phyloP scores from a whole-genome alignment of 2,113 vertebrate species.

The Urocynchramus pylzowi region DNA sequence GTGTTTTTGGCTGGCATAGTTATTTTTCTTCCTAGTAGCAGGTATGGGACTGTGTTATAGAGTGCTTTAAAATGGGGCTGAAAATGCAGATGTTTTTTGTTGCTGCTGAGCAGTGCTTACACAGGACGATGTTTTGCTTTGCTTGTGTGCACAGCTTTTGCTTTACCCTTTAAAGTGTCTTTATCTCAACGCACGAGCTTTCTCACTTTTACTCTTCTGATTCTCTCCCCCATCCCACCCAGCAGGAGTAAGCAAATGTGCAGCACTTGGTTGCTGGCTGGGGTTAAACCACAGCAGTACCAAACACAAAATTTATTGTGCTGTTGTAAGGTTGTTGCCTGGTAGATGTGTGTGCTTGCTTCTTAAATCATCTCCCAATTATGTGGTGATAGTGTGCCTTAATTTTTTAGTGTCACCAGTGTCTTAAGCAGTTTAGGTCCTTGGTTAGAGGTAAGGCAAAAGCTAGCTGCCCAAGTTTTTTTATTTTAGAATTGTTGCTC shows the following conservation, averaged over 20 bases:
- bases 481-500: background rate
- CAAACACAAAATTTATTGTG: background rate
- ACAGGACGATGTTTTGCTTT: background rate
- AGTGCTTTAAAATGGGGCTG: background rate
- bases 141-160: background rate
- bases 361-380: background rate
- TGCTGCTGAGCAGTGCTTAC: background rate
- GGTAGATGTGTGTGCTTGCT: background rate
- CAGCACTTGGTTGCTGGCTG: background rate
- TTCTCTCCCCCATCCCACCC: background rate
- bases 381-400: background rate
- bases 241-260: background rate
- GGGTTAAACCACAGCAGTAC: background rate
- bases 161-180: background rate
- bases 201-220: background rate
- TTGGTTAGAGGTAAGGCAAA: background rate
- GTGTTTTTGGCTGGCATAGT: background rate
- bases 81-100: background rate
- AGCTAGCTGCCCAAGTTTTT: background rate
- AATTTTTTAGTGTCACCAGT: background rate
- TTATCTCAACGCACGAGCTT: background rate
- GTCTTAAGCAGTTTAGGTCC: background rate
- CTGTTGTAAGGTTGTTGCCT: background rate
- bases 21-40: background rate
- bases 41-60: background rate